Base-by-base conservation (phyloP, 2,113 vertebrate species). In the Chlorodrepanis virens region DNA sequence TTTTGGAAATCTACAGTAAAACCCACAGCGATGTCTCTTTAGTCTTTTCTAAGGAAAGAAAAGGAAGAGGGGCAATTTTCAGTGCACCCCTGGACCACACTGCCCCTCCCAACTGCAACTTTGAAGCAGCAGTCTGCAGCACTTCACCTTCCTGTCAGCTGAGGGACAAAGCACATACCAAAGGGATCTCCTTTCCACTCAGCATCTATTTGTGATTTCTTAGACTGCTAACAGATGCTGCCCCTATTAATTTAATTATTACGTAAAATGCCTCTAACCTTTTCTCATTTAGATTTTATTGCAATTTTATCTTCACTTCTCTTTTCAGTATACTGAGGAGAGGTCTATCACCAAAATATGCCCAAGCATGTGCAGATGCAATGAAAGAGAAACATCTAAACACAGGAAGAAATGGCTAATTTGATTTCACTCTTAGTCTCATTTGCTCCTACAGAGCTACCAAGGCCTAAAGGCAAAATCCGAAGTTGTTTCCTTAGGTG, bases 41-140 rank as follows among this genome's bases (percentile, higher is more conserved):
- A 54, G 39, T 45, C 35, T 39, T 31, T 57, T n/a, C 33, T 35
- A 39, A 11, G 12, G 21, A 77, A 87, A 87, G 33, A 20, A 57
- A 78, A 35, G 37, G 49, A 64, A 47, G 19, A 75, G 29, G n/a
- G 8, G 4, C 25, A 45, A 56, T 83, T 60, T 86, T 52, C 44
- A 69, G 37, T 2, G 31, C 10, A 53, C 12, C 56, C 37, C 31
- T 3, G 1, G 33, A n/a, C 35, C 22, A 29, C 35, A 27, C 21
- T 40, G n/a, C 11, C 33, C 12, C 47, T 53, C 11, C n/a, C 39
- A 57, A 3, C 5, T 39, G 29, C 0, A 0, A 52, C n/a, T 29
- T 1, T 11, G 42, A 74, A 91, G 84, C 40, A 45, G 35, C 10
- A n/a, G 9, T 23, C 28, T 31, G 50, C 37, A 83, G 63, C 69